Percentiles rank a stretch among this genome's conserved stretches.
phyloP scores from a whole-genome alignment of 2,888 invertebrate species.

The Dysmachus trigonus region DNA sequence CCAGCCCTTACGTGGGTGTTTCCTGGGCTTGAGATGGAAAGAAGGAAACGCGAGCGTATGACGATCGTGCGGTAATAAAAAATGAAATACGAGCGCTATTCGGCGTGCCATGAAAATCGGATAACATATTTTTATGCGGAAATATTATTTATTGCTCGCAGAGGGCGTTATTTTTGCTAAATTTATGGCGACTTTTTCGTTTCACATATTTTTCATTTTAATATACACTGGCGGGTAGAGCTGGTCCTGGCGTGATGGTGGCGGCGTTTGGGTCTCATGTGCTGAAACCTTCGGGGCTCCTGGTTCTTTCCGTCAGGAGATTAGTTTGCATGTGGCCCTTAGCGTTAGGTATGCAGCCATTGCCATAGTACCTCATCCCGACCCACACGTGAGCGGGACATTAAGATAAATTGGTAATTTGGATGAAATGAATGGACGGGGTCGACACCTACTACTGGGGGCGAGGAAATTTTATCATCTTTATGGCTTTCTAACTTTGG shows the following conservation, averaged over 20 bases:
- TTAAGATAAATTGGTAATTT: conserved; percentile 40
- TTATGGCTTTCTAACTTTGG: not conserved
- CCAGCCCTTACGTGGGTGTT: not conserved
- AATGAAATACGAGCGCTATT: conserved; percentile 62
- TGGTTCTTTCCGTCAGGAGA: conserved; percentile 22
- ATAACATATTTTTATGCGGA: conserved; percentile 62
- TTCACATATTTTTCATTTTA: conserved; percentile 50
- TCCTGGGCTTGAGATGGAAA: conserved; percentile 5
- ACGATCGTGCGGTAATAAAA: conserved; percentile 58
- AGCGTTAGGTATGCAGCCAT: not conserved
- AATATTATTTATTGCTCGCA: conserved; percentile 62
- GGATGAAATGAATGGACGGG: conserved; percentile 2
- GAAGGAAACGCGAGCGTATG: conserved; percentile 44
- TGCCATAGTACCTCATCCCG: not conserved
- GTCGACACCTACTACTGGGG: not conserved
- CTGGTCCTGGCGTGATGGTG: not conserved
- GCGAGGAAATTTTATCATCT: conserved; percentile 2
- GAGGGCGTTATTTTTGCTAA: conserved; percentile 56
- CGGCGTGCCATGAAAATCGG: conserved; percentile 63
- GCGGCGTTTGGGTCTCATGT: conserved; percentile 5
- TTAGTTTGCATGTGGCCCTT: conserved; percentile 44
- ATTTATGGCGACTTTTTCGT: conserved; percentile 50
- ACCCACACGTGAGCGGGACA: conserved; percentile 25
- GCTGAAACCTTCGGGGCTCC: conserved; percentile 16
- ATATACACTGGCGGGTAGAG: conserved; percentile 45